A percentile compares a stretch with the other conserved stretches of the same genome.
phyloP scores from a whole-genome alignment of 1,140 invertebrate genomes.

The Ceratina calcarata region DNA sequence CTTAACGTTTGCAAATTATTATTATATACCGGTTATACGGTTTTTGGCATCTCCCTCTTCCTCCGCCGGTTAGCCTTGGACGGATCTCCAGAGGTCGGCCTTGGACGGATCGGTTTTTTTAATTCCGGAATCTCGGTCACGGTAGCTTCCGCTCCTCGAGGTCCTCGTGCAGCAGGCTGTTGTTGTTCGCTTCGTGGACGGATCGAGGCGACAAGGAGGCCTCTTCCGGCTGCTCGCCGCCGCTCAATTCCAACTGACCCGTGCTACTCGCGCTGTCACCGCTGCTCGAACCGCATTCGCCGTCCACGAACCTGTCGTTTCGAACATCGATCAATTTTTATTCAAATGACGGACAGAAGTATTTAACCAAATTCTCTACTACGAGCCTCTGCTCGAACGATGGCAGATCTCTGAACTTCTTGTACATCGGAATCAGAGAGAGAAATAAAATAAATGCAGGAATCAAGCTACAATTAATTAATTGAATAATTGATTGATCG shows the following conservation, averaged over 20 bases:
- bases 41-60: too few species aligned
- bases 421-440: too few species aligned
- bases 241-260: slow-evolving; percentile 77
- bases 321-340: too few species aligned
- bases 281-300: slow-evolving; percentile 78
- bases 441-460: too few species aligned
- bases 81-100: slow-evolving; percentile 43
- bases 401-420: too few species aligned
- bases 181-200: slow-evolving; percentile 79
- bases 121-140: slow-evolving; percentile 1
- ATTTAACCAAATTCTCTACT: too few species aligned
- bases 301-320: slow-evolving; percentile 75
- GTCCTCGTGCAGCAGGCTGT: slow-evolving; percentile 78
- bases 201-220: slow-evolving; percentile 71
- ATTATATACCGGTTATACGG: too few species aligned
- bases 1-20: too few species aligned
- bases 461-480: too few species aligned
- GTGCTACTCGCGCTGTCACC: slow-evolving; percentile 72
- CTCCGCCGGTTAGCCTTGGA: slow-evolving; percentile 32
- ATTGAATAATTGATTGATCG: too few species aligned
- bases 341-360: too few species aligned
- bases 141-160: slow-evolving; percentile 76
- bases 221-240: slow-evolving; percentile 77
- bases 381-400: too few species aligned
- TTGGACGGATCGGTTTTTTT: slow-evolving; percentile 48